These are phyloP conservation scores for Spheniscus mendiculus DNA, from an alignment of 2,113 vertebrate species.

Conservation along the genomic window DNA sequence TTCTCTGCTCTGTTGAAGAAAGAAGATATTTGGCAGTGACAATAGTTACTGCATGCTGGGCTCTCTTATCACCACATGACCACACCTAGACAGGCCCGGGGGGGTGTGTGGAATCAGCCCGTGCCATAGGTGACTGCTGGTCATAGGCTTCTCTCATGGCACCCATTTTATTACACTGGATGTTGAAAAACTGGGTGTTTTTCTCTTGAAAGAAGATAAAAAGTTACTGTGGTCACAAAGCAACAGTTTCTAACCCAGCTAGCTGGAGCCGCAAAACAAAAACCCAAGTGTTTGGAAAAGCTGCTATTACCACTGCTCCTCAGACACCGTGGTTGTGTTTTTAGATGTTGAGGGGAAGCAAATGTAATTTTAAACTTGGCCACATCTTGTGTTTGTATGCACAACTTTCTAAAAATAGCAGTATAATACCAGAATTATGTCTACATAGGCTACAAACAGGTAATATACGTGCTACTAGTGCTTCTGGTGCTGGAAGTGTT, in stretches of 20 bases:
- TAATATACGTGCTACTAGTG: rapidly evolving
- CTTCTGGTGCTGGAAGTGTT: not conserved
- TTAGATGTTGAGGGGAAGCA: not conserved
- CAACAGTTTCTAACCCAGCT: not conserved
- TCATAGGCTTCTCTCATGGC: not conserved
- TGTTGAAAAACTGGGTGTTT: not conserved
- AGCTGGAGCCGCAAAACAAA: not conserved
- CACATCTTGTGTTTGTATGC: not conserved
- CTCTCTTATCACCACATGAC: not conserved
- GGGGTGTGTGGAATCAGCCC: no score
- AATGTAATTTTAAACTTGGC: not conserved
- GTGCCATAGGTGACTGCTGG: not conserved
- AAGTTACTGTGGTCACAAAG: not conserved
- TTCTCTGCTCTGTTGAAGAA: not conserved
- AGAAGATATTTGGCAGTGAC: not conserved
- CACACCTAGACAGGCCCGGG: rapidly evolving
- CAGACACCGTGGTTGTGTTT: not conserved
- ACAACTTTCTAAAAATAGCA: not conserved
- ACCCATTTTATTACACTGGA: not conserved
- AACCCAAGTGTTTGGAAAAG: not conserved
- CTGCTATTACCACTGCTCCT: not conserved
- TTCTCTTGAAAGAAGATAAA: not conserved
- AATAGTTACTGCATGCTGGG: not conserved
- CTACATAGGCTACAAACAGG: not conserved
- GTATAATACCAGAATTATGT: not conserved